phyloP scores from a whole-genome alignment of 2,113 vertebrate genomes.

The Lepidothrix coronata region DNA sequence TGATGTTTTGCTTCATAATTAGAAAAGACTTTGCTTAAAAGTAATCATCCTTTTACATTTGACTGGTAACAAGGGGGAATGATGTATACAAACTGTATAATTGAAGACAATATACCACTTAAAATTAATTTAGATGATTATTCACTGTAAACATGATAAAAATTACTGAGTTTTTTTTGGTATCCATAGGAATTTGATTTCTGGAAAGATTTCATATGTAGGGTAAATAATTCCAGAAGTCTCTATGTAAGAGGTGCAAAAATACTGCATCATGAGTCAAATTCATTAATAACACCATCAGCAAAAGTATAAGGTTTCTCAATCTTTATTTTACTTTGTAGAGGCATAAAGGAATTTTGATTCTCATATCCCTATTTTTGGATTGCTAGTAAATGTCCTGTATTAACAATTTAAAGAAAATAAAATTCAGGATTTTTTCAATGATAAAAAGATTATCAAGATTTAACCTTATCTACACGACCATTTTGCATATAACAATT shows the following conservation, averaged over 20 bases:
- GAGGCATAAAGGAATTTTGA: background rate
- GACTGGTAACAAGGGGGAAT: rapidly evolving
- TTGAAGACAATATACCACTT: background rate
- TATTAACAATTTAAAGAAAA: background rate
- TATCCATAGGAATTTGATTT: background rate
- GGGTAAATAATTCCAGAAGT: background rate
- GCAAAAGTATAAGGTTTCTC: background rate
- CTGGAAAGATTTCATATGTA: background rate
- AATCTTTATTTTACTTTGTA: background rate
- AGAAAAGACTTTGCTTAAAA: background rate
- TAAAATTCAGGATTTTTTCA: background rate
- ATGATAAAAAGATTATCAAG: background rate
- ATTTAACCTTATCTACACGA: background rate
- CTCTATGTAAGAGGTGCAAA: background rate
- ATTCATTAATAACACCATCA: background rate
- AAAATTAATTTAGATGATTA: background rate
- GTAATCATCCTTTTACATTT: background rate
- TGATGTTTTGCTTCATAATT: background rate
- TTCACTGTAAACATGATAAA: background rate
- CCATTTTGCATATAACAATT: background rate
- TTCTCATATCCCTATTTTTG: background rate
- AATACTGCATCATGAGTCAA: background rate
- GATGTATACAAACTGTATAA: background rate
- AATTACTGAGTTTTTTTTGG: background rate
- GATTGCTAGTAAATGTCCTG: background rate